Base-by-base conservation (phyloP, 2,888 invertebrate species). In the Dicyrtoma fusca region DNA sequence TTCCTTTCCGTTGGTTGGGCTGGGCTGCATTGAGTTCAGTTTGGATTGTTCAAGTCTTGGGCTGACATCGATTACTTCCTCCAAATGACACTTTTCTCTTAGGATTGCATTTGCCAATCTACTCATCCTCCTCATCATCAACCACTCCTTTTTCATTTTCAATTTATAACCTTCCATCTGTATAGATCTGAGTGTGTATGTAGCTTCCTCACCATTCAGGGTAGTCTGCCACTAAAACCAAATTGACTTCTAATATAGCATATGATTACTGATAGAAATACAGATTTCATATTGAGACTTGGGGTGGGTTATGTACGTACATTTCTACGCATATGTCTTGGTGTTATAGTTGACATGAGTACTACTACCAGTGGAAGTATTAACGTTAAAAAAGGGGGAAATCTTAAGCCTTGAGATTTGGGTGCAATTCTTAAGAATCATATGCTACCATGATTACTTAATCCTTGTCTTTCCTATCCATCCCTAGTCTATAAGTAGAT, bases 401-500 rank as follows among this genome's bases (percentile, higher is more conserved):
- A 62, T 62, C 62, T 42, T 10, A 19, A 62, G 62, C 62, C 44
- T 65, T 26, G 49, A 51, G 26, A 65, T n/a, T n/a, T n/a, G n/a
- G n/a, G n/a, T n/a, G n/a, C 49, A 65, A 51, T 65, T 65, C 65
- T 65, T 65, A 21, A 34, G 51, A 69, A 69, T 69, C 69, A 69
- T 69, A 69, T 61, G 69, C 23, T 69, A 61, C 59, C 42, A 69
- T 69, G 69, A 69, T 59, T 69, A 45, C 69, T 69, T 69, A 69
- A 69, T 69, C 69, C 69, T 59, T 68, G 42, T 55, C 53, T 51
- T 21, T 55, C 26, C 44, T 26, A 44, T 42, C 44, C 44, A 62
- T 44, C 62, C 62, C 44, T 45, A 62, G 62, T n/a, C 8, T 51
- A n/a, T 51, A n/a, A n/a, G n/a, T n/a, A n/a, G n/a, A n/a, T n/a